These are phyloP conservation scores for Poeciliopsis prolifica DNA, from an alignment of 2,113 vertebrate genomes.

Conservation along the genomic window DNA sequence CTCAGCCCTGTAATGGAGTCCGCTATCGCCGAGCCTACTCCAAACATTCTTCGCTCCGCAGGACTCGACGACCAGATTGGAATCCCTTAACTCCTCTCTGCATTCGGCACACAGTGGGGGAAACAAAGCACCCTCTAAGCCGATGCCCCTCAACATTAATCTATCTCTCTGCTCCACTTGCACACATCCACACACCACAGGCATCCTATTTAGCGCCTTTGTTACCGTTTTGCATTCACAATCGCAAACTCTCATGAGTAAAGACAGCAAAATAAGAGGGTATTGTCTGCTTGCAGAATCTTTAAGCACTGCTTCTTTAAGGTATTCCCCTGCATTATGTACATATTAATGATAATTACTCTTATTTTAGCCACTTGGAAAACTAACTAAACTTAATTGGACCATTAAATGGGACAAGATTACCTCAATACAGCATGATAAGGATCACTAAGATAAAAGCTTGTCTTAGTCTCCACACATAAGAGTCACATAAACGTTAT, in stretches of 20 bases:
- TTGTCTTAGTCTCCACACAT: constrained; percentile 15
- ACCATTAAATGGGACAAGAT: constrained; percentile 9
- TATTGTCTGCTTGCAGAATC: constrained; percentile 29
- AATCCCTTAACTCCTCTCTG: constrained; percentile 76
- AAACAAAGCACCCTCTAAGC: constrained; percentile 77
- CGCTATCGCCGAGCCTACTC: constrained; percentile 72
- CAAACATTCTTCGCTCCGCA: constrained; percentile 73
- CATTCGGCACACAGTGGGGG: constrained; percentile 68
- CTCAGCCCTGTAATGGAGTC: constrained; percentile 76
- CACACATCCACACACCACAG: constrained; percentile 37
- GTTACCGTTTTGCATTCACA: constrained; percentile 62
- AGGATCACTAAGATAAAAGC: constrained; percentile 18
- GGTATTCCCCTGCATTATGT: neutral
- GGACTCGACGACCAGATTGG: constrained; percentile 74
- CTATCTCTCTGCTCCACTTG: constrained; percentile 67
- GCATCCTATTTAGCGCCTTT: constrained; percentile 59
- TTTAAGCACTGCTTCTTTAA: constrained; percentile 8
- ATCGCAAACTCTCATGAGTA: constrained; percentile 42
- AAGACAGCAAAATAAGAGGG: constrained; percentile 32
- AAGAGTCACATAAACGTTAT: constrained; percentile 14
- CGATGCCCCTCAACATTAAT: constrained; percentile 74
- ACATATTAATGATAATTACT: neutral
- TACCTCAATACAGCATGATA: constrained; percentile 1
- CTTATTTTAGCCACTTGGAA: constrained; percentile 2
- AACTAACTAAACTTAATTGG: constrained; percentile 5